Percentiles rank a stretch among this genome's conserved stretches.
Conservation (phyloP, 2,113 vertebrate species). For the Clinocottus analis region DNA sequence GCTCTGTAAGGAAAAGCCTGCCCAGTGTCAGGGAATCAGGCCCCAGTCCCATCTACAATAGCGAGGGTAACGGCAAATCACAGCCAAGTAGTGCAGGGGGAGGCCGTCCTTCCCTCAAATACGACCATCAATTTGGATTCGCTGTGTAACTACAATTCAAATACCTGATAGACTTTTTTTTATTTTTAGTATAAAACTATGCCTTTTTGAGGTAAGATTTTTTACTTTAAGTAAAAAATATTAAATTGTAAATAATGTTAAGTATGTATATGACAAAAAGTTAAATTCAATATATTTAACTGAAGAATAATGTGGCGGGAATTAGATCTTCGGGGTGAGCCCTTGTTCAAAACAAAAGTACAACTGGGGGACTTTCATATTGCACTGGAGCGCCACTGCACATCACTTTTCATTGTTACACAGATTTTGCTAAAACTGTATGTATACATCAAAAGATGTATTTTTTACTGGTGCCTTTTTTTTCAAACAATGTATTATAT, state of each 20-base stretch:
- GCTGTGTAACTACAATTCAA: slow-evolving; percentile 67
- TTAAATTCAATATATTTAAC: slow-evolving; percentile 39
- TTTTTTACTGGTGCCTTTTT: slow-evolving; percentile 42
- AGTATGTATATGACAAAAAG: slow-evolving; percentile 19
- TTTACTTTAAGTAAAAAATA: not conserved
- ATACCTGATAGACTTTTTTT: not conserved
- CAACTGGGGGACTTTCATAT: slow-evolving; percentile 16
- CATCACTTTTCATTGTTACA: not conserved
- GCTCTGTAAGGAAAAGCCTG: slow-evolving; percentile 33
- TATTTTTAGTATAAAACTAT: not conserved
- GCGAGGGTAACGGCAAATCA: not conserved
- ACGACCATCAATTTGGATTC: slow-evolving; percentile 79
- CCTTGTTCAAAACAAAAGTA: slow-evolving; percentile 15
- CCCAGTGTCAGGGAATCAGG: slow-evolving; percentile 43
- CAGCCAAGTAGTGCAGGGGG: not conserved
- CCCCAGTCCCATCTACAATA: slow-evolving; percentile 15
- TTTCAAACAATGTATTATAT: not conserved
- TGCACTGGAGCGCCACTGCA: slow-evolving; percentile 14
- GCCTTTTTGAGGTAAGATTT: not conserved
- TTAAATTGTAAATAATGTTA: slow-evolving; percentile 8
- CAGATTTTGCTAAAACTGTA: slow-evolving; percentile 12
- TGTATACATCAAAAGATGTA: slow-evolving; percentile 39
- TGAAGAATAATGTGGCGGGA: slow-evolving; percentile 23
- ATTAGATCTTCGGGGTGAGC: slow-evolving; percentile 12
- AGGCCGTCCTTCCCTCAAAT: slow-evolving; percentile 40